Evolutionary conservation across 2,113 vertebrate species (phyloP), one percentile per base, ranked within the genome.

Genomic region (Erythrolamprus reginae): DNA sequence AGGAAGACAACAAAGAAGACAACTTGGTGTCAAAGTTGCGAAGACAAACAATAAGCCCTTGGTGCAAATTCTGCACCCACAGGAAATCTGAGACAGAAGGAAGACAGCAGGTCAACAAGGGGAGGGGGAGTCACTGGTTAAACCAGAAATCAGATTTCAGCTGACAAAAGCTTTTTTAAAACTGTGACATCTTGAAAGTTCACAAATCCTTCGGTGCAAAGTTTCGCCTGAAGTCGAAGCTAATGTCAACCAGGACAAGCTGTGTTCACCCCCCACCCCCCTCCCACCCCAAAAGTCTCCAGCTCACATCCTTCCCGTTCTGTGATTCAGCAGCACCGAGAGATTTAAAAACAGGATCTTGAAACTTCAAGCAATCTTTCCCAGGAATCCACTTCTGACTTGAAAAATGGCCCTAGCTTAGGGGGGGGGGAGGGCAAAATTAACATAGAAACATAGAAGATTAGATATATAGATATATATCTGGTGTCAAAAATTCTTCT

Each of bases 1-100:
- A 10, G 3, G 10, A 9, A 9, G 8, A 10, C 1, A 10, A 10
- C 1, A 2, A 8, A 3, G 26, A 9, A 1, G 3, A 3, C 2
- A 0, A n/a, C 58, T 6, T 13, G 15, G 4, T 33, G n/a, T 28
- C 61, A 15, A 65, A 65, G 61, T 5, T 33, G 61, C 33, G 4
- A 65, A 65, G 12, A 33, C 61, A 33, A 33, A n/a, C 61, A 65
- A 15, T 65, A 65, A n/a, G 28, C 28, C 15, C 10, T 33, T 0
- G 0, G 28, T 65, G 61, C 12, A 65, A 65, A 70, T 70, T 70
- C 5, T 33, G 13, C n/a, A 1, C 13, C 13, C 33, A 26, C 52
- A 58, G 24, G 24, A 58, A 58, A 3, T 58, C 56, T 58, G 50
- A 3, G 5, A 38, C 13, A 77, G 55, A 5, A 47, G 8, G 15